Conservation (phyloP, 2,888 invertebrate genomes). For the Vandiemenella viatica region DNA sequence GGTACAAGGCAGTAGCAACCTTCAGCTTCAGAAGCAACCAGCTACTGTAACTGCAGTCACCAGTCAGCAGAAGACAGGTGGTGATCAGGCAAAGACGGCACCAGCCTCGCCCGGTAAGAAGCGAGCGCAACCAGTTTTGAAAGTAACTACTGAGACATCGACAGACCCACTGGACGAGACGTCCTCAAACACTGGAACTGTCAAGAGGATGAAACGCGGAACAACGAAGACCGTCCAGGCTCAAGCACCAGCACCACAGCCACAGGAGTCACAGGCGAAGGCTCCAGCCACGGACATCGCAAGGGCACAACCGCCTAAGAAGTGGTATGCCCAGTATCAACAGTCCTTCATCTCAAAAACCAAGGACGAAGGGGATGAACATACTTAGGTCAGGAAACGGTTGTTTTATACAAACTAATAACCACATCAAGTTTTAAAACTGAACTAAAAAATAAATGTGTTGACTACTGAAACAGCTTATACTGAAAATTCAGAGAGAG, state of each 20-base stretch:
- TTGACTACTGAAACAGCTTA: too few species aligned
- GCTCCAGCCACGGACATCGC: neutral
- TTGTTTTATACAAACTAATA: too few species aligned
- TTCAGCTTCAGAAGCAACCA: neutral
- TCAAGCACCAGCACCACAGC: neutral
- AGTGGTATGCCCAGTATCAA: neutral
- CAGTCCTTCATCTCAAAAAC: neutral
- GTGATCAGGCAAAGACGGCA: neutral
- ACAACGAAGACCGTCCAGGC: neutral
- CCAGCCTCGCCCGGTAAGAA: neutral
- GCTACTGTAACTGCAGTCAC: neutral
- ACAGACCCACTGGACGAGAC: constrained; percentile 4
- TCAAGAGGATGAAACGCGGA: constrained; percentile 5
- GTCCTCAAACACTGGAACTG: constrained; percentile 13
- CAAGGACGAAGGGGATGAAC: neutral
- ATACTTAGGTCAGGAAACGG: too few species aligned
- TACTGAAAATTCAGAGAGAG: too few species aligned
- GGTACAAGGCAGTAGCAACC: too few species aligned
- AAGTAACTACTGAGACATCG: neutral
- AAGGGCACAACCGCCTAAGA: neutral
- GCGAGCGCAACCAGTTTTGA: neutral
- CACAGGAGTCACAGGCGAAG: neutral
- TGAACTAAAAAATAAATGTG: too few species aligned
- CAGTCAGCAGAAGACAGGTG: neutral
- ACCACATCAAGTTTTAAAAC: too few species aligned